phyloP scores from a whole-genome alignment of 2,113 vertebrate genomes.

The Siphamia tubifer region DNA sequence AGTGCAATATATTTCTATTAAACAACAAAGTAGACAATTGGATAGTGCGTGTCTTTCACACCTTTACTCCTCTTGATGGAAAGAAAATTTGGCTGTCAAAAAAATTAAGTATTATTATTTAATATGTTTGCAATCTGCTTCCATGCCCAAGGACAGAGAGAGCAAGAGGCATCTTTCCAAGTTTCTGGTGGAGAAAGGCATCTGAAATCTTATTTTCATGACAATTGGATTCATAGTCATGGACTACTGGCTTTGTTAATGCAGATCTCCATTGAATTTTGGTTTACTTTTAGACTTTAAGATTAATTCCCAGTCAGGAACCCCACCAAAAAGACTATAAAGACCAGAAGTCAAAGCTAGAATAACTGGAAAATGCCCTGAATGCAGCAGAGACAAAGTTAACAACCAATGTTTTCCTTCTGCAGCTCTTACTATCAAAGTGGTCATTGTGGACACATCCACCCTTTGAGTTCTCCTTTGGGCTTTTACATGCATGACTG shows the following conservation, averaged over 20 bases:
- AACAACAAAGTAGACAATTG: neutral
- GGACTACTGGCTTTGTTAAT: neutral
- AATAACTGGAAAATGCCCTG: neutral
- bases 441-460: constrained; percentile 21
- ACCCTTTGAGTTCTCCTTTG: neutral
- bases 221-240: neutral
- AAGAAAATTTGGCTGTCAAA: constrained; percentile 36
- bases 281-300: neutral
- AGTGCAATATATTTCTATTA: neutral
- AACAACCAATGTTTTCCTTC: neutral
- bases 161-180: constrained; percentile 26
- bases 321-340: neutral
- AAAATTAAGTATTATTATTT: constrained; percentile 58
- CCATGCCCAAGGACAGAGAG: constrained; percentile 54
- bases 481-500: neutral
- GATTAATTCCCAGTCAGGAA: neutral
- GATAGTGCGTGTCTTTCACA: constrained; percentile 5
- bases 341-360: neutral
- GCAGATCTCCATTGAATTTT: neutral
- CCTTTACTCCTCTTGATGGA: constrained; percentile 5
- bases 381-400: neutral
- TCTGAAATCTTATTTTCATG: neutral
- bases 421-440: constrained; percentile 18
- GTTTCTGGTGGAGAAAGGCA: neutral
- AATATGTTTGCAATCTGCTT: constrained; percentile 67